Evolutionary conservation across 1,140 invertebrate genomes (phyloP).

Genomic region (Pectinophora gossypiella): DNA sequence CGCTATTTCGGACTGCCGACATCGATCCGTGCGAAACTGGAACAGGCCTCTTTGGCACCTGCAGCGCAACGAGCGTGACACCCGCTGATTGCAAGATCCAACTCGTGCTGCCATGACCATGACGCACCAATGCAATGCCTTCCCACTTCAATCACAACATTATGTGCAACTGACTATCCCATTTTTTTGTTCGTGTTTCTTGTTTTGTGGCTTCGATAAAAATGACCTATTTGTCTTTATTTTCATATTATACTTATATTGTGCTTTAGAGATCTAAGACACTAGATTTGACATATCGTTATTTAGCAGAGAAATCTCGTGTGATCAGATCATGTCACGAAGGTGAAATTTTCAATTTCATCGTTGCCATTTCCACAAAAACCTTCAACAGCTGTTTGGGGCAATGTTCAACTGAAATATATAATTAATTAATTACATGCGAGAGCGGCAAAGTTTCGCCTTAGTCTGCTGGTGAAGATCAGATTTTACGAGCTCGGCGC

Average conservation of each 20-base stretch:
- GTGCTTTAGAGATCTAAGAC: too few species aligned
- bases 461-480: neutral
- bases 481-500: neutral
- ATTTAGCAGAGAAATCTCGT: too few species aligned
- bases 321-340: neutral
- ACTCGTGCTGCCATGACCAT: too few species aligned
- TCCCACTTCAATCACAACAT: neutral
- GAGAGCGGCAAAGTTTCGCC: neutral
- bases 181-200: too few species aligned
- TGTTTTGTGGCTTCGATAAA: too few species aligned
- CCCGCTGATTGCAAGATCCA: constrained; percentile 42
- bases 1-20: constrained; percentile 50
- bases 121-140: neutral
- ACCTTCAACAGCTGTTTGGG: neutral
- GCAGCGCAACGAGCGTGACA: constrained; percentile 28
- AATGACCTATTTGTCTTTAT: too few species aligned
- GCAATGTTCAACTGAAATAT: neutral
- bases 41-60: constrained; percentile 53
- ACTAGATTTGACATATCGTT: too few species aligned
- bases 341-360: neutral
- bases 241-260: too few species aligned
- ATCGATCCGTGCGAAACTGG: constrained; percentile 51
- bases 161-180: neutral
- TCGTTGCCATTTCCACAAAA: neutral
- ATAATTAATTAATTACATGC: neutral